A percentile compares a stretch with the other conserved stretches of the same genome.
Evolutionary conservation across 2,888 invertebrate species (phyloP).

Genomic region (Hyalella azteca): DNA sequence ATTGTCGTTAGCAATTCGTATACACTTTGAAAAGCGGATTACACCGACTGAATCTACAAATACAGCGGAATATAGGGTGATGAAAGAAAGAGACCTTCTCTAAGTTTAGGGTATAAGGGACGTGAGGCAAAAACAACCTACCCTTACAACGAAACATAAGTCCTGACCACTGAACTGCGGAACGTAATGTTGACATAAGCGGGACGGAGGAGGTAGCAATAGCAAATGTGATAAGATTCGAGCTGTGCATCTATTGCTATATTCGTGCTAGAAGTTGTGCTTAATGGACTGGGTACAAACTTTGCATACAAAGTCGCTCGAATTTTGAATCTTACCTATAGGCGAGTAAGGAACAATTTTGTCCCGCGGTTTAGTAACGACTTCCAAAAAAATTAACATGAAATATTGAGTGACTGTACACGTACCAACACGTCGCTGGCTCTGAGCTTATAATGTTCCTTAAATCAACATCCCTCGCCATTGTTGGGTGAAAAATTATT

Average conservation of each 20-base stretch:
- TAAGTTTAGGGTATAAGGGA: not conserved
- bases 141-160: not conserved
- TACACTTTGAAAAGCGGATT: conserved; percentile 34
- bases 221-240: too few species aligned
- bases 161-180: not conserved
- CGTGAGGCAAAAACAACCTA: conserved; percentile 9
- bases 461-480: not conserved
- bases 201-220: not conserved
- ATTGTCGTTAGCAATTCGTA: conserved; percentile 35
- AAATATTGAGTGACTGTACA: too few species aligned
- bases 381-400: too few species aligned
- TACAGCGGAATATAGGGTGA: conserved; percentile 21
- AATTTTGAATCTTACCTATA: too few species aligned
- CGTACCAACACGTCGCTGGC: too few species aligned
- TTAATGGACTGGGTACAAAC: too few species aligned
- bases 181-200: conserved; percentile 8
- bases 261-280: too few species aligned
- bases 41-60: conserved; percentile 33
- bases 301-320: too few species aligned
- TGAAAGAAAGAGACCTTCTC: conserved; percentile 7
- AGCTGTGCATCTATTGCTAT: too few species aligned
- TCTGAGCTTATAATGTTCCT: not conserved
- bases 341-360: too few species aligned
- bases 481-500: not conserved
- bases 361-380: too few species aligned